phyloP scores from a whole-genome alignment of 2,888 invertebrate genomes.

The Micoletzkya japonica region DNA sequence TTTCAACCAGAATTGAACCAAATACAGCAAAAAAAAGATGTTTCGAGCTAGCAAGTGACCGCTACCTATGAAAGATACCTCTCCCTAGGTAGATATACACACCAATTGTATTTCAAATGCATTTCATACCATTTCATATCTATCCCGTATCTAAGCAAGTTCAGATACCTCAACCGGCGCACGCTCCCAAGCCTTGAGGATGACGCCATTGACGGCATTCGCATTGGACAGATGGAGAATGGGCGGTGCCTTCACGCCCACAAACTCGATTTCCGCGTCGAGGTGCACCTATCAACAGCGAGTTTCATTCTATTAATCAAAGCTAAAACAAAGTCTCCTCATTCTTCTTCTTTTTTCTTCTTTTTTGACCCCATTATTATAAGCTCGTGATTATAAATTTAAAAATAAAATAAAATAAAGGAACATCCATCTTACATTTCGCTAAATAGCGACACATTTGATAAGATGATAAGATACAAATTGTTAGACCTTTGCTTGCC shows the following conservation, averaged over 20 bases:
- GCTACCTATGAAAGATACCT: too few species aligned
- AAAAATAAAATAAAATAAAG: not conserved
- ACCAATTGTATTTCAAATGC: too few species aligned
- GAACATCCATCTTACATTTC: not conserved
- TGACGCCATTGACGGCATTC: conserved; percentile 15
- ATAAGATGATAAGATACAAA: too few species aligned
- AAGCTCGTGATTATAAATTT: not conserved
- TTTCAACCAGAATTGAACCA: too few species aligned
- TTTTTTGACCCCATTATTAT: not conserved
- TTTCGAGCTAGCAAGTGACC: too few species aligned
- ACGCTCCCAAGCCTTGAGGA: conserved; percentile 19
- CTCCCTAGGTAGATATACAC: too few species aligned
- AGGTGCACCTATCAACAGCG: conserved; percentile 9
- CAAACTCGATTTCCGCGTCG: conserved; percentile 42
- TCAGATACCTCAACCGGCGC: conserved; percentile 25
- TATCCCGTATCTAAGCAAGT: too few species aligned
- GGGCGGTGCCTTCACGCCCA: conserved; percentile 33
- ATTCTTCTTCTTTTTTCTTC: not conserved
- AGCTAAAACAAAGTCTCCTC: not conserved
- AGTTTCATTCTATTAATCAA: not conserved
- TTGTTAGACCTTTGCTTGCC: too few species aligned
- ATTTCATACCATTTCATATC: too few species aligned
- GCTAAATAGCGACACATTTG: too few species aligned
- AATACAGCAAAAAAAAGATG: too few species aligned
- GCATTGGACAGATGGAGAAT: conserved; percentile 11